phyloP scores from a whole-genome alignment of 2,797 vertebrate genomes.

The Poecile montanus region DNA sequence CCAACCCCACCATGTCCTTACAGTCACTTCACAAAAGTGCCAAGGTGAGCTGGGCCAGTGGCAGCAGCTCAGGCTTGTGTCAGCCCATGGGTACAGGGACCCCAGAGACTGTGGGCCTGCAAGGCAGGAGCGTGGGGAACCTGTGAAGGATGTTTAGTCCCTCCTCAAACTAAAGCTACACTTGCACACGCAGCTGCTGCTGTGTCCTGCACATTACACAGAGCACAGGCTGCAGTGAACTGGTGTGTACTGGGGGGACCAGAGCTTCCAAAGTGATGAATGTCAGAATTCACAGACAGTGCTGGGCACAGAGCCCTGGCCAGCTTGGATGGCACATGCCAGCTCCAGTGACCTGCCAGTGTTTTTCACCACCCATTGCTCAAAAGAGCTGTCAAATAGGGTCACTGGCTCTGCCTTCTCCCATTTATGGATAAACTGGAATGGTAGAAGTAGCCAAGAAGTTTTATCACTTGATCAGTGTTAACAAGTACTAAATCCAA shows the following conservation, averaged over 20 bases:
- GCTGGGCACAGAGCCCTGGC: background rate
- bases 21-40: background rate
- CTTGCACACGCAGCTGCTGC: background rate
- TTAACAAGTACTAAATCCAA: background rate
- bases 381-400: background rate
- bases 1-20: background rate
- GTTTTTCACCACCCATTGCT: background rate
- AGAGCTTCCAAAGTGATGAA: background rate
- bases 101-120: rapidly evolving
- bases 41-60: background rate
- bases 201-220: rapidly evolving
- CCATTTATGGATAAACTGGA: background rate
- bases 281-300: background rate
- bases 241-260: rapidly evolving
- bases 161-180: background rate
- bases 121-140: rapidly evolving
- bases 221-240: rapidly evolving
- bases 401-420: background rate
- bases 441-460: background rate
- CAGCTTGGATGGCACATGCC: background rate
- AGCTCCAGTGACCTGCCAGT: background rate
- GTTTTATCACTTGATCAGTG: background rate
- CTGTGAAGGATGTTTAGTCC: background rate
- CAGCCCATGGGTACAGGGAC: rapidly evolving
- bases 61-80: background rate